phyloP scores from a whole-genome alignment of 1,140 invertebrate species.

The Bathynomus jamesi region DNA sequence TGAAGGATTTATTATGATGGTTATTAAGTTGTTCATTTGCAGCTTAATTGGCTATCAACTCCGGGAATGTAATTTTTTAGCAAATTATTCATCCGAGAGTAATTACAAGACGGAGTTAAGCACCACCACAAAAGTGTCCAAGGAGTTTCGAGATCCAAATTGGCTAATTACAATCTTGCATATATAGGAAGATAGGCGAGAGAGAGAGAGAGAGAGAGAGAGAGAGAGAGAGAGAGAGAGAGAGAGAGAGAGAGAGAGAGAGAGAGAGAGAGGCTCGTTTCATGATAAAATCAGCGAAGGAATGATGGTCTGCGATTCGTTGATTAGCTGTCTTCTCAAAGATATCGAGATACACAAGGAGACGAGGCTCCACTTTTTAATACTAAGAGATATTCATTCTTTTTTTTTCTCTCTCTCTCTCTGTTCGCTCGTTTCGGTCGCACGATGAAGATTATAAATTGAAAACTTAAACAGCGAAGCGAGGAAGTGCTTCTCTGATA shows the following conservation, averaged over 20 bases:
- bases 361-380: too few relatives aligned
- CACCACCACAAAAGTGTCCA: background rate
- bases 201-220: background rate
- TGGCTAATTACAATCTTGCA: background rate
- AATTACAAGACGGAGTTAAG: background rate
- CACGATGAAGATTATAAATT: too few relatives aligned
- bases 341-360: too few relatives aligned
- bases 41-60: background rate
- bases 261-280: background rate
- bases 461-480: too few relatives aligned
- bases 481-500: too few relatives aligned
- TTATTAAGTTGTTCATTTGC: background rate
- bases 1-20: background rate
- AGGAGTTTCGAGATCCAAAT: background rate
- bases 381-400: too few relatives aligned
- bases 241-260: background rate
- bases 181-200: background rate
- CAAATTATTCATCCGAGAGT: background rate
- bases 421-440: too few relatives aligned
- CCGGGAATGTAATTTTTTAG: background rate
- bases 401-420: too few relatives aligned
- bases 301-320: too few relatives aligned
- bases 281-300: background rate
- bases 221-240: background rate
- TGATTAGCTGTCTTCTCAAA: too few relatives aligned